phyloP scores from a whole-genome alignment of 2,797 vertebrate genomes.

The Amniataba percoides region DNA sequence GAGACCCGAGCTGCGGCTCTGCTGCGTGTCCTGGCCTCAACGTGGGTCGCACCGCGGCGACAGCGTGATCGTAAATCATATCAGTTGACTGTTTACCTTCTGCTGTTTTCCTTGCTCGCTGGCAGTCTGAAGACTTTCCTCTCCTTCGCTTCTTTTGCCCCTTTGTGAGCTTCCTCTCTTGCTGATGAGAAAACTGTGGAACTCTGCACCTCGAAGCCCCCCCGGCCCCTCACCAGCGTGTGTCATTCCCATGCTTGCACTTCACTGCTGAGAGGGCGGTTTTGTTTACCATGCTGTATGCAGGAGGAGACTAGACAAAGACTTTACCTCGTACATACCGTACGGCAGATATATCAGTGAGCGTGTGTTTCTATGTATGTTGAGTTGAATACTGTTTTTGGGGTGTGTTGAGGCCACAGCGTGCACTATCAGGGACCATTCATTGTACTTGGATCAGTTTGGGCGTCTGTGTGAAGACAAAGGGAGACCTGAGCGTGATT shows the following conservation, averaged over 20 bases:
- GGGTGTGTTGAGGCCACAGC: constrained; percentile 25
- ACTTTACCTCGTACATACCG: constrained; percentile 74
- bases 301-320: constrained; percentile 69
- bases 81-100: constrained; percentile 46
- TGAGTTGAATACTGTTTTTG: constrained; percentile 39
- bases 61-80: constrained; percentile 53
- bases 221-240: background rate
- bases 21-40: constrained; percentile 25
- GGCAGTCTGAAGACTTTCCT: constrained; percentile 58
- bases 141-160: constrained; percentile 6
- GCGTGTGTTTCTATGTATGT: constrained; percentile 33
- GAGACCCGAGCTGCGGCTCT: constrained; percentile 47
- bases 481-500: background rate
- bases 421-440: constrained; percentile 68
- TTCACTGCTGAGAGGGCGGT: constrained; percentile 47
- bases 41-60: constrained; percentile 15
- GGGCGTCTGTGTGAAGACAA: constrained; percentile 1
- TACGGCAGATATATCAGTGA: constrained; percentile 57
- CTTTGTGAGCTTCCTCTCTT: constrained; percentile 21
- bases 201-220: constrained; percentile 23
- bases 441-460: constrained; percentile 27
- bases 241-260: constrained; percentile 55
- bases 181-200: constrained; percentile 47
- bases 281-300: constrained; percentile 72
- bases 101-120: constrained; percentile 43